Conservation (phyloP, 2,797 vertebrate genomes). For the Pipistrellus nathusii region DNA sequence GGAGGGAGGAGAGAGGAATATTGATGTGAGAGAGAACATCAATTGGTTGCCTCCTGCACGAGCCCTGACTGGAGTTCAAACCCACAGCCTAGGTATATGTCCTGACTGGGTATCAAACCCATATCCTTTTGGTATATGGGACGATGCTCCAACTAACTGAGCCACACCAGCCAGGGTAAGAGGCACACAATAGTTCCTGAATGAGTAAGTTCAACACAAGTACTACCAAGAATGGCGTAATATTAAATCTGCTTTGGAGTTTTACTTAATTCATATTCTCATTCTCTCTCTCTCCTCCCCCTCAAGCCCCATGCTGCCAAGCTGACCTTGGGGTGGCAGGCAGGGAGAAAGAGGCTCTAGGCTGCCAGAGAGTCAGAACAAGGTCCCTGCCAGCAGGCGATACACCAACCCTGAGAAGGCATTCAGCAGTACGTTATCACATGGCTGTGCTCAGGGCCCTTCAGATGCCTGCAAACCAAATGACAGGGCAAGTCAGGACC, state of each 20-base stretch:
- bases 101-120: not conserved
- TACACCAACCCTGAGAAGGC: not conserved
- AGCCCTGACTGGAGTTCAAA: not conserved
- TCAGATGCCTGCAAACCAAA: not conserved
- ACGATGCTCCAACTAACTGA: not conserved
- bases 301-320: not conserved
- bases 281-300: not conserved
- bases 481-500: not conserved
- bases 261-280: not conserved
- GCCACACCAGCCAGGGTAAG: not conserved
- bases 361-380: not conserved
- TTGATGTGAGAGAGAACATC: not conserved
- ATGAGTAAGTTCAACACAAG: not conserved
- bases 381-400: not conserved
- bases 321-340: not conserved
- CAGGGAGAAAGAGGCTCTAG: not conserved
- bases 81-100: not conserved
- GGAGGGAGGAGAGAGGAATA: not conserved
- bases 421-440: not conserved
- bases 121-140: not conserved
- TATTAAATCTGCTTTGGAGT: slow-evolving; percentile 18
- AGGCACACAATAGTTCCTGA: not conserved
- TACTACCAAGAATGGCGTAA: not conserved
- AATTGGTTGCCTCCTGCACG: not conserved
- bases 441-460: not conserved